Evolutionary conservation across 2,888 invertebrate species (phyloP).

Genomic region (Parascotia fuliginaria): DNA sequence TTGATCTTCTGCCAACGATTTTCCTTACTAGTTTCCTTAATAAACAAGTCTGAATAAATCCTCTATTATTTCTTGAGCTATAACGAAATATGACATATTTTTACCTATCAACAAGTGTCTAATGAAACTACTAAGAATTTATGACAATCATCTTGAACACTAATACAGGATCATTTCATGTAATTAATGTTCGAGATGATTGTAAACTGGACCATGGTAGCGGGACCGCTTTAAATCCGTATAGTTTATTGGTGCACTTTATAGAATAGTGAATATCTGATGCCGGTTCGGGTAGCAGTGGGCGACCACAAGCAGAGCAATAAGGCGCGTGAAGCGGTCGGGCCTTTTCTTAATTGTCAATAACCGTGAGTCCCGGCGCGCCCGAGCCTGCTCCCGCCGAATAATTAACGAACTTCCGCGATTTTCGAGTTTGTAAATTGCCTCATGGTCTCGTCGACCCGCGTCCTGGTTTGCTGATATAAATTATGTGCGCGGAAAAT

Average conservation of each 20-base stretch:
- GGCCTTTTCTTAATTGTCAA: constrained; percentile 83
- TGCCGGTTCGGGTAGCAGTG: constrained; percentile 46
- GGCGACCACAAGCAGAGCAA: constrained; percentile 66
- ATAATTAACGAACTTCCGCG: constrained; percentile 86
- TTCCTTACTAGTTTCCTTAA: neutral
- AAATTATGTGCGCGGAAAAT: constrained; percentile 83
- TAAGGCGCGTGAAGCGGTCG: constrained; percentile 72
- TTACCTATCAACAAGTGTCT: constrained; percentile 4
- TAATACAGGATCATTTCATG: too few species aligned
- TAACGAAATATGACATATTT: neutral
- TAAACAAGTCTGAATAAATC: neutral
- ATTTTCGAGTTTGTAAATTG: constrained; percentile 85
- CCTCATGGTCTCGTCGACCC: constrained; percentile 82
- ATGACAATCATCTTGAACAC: too few species aligned
- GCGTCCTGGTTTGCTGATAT: constrained; percentile 79
- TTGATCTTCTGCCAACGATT: neutral
- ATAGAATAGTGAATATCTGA: constrained; percentile 64
- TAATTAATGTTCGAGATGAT: constrained; percentile 41
- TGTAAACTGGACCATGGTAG: constrained; percentile 38
- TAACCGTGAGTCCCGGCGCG: constrained; percentile 78
- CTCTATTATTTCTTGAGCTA: neutral
- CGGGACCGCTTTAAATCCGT: constrained; percentile 52
- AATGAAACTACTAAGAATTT: constrained; percentile 12
- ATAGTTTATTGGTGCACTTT: constrained; percentile 56
- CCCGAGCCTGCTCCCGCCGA: constrained; percentile 71